These are phyloP conservation scores for Hyalella azteca DNA, from an alignment of 2,888 invertebrate genomes.

Conservation along the genomic window DNA sequence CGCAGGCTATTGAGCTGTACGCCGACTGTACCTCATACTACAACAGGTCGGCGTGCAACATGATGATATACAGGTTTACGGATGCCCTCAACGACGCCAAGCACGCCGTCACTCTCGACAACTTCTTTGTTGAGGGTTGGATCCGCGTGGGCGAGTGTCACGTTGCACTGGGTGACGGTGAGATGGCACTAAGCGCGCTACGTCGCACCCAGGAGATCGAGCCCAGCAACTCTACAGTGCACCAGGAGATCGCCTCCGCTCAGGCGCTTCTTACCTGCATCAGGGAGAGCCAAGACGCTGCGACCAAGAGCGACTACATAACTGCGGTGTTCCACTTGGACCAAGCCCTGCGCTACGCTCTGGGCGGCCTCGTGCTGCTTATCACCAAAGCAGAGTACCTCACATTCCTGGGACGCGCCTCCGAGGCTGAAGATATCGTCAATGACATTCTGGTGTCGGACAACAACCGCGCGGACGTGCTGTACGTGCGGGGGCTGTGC, in stretches of 20 bases:
- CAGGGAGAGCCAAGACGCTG: slow-evolving; percentile 75
- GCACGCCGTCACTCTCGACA: slow-evolving; percentile 77
- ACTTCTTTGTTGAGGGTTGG: slow-evolving; percentile 75
- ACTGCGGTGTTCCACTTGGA: slow-evolving; percentile 66
- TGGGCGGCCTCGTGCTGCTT: slow-evolving; percentile 32
- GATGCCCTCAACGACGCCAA: slow-evolving; percentile 86
- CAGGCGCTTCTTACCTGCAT: slow-evolving; percentile 73
- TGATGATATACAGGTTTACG: slow-evolving; percentile 85
- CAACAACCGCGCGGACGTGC: slow-evolving; percentile 85
- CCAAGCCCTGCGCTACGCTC: slow-evolving; percentile 31
- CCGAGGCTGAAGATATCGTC: slow-evolving; percentile 87
- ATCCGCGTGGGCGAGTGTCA: slow-evolving; percentile 80
- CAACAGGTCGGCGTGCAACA: slow-evolving; percentile 90
- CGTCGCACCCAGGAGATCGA: slow-evolving; percentile 53
- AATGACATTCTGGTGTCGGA: slow-evolving; percentile 79
- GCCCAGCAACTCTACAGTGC: slow-evolving; percentile 58
- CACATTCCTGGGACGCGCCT: slow-evolving; percentile 78
- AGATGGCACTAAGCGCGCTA: slow-evolving; percentile 61
- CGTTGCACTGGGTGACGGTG: slow-evolving; percentile 78
- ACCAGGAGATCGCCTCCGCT: slow-evolving; percentile 71
- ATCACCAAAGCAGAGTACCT: slow-evolving; percentile 87
- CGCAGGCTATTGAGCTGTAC: no score
- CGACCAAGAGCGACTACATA: slow-evolving; percentile 78
- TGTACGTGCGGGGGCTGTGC: slow-evolving; percentile 88
- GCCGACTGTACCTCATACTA: slow-evolving; percentile 86